Evolutionary conservation across 2,797 vertebrate genomes (phyloP).

Genomic region (Darevskia mixta): DNA sequence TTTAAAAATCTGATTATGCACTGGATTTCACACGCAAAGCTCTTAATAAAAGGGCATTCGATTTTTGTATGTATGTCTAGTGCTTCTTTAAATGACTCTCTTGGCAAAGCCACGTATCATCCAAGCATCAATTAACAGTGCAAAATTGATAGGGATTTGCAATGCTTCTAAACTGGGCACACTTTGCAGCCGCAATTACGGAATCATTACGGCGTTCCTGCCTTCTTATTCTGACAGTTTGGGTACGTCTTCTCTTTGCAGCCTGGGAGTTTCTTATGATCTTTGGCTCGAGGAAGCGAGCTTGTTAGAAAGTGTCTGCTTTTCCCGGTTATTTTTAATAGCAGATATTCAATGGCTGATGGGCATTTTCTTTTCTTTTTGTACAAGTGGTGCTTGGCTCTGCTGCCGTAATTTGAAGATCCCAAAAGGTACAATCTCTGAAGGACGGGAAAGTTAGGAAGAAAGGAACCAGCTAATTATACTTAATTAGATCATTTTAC

Average conservation of each 20-base stretch:
- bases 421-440: constrained; percentile 49
- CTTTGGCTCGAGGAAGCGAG: neutral
- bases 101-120: neutral
- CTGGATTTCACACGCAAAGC: neutral
- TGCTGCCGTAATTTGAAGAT: constrained; percentile 5
- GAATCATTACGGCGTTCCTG: neutral
- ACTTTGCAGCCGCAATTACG: neutral
- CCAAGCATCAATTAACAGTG: neutral
- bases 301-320: neutral
- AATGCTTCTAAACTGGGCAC: neutral
- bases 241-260: neutral
- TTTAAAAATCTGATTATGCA: neutral
- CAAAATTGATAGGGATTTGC: neutral
- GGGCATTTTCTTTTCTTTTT: neutral
- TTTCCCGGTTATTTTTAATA: constrained; percentile 24
- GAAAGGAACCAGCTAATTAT: constrained; percentile 39
- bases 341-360: neutral
- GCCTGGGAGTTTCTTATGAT: neutral
- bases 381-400: constrained; percentile 23
- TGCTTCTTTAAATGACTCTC: neutral
- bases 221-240: constrained; percentile 9
- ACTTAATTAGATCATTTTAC: constrained; percentile 45
- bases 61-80: neutral
- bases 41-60: neutral
- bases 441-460: constrained; percentile 19